phyloP scores from a whole-genome alignment of 2,113 vertebrate genomes.

The Hiodon tergisus region DNA sequence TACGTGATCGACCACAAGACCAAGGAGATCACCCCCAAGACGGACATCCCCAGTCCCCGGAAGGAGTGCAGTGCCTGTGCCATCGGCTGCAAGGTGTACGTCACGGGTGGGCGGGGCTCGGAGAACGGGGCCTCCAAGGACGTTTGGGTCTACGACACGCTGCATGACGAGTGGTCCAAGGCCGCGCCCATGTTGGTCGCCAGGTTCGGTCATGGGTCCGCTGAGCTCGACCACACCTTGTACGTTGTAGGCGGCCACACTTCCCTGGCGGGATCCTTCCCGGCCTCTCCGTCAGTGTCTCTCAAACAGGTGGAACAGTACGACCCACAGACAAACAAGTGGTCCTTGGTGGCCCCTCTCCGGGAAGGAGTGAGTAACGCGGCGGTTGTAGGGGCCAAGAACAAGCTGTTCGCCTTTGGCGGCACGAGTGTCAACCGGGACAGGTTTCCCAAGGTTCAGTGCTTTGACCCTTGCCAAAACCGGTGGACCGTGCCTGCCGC shows the following conservation, averaged over 20 bases:
- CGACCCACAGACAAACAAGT: slow-evolving; percentile 74
- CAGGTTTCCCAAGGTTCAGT: slow-evolving; percentile 75
- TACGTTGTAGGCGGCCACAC: slow-evolving; percentile 77
- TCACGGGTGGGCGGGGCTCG: slow-evolving; percentile 71
- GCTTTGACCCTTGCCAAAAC: slow-evolving; percentile 71
- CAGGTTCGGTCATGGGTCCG: slow-evolving; percentile 71
- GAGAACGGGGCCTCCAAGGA: slow-evolving; percentile 77
- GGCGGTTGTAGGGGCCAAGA: slow-evolving; percentile 72
- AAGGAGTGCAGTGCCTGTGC: slow-evolving; percentile 78
- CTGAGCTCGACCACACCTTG: slow-evolving; percentile 69
- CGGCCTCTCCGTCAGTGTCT: slow-evolving; percentile 74
- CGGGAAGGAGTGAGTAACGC: slow-evolving; percentile 77
- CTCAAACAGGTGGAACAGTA: slow-evolving; percentile 80
- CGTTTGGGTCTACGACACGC: slow-evolving; percentile 76
- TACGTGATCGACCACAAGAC: slow-evolving; percentile 74
- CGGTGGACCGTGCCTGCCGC: slow-evolving; percentile 67
- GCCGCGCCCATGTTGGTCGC: slow-evolving; percentile 73
- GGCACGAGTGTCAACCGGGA: slow-evolving; percentile 75
- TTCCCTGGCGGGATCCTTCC: slow-evolving; percentile 68
- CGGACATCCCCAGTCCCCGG: slow-evolving; percentile 74
- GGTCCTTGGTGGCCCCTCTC: slow-evolving; percentile 73
- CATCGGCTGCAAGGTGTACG: slow-evolving; percentile 77
- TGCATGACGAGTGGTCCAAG: slow-evolving; percentile 78
- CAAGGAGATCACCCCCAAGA: slow-evolving; percentile 73
- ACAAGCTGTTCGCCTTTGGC: slow-evolving; percentile 76